These are phyloP conservation scores for Campoletis sonorensis DNA, from an alignment of 1,140 invertebrate species.

Conservation along the genomic window DNA sequence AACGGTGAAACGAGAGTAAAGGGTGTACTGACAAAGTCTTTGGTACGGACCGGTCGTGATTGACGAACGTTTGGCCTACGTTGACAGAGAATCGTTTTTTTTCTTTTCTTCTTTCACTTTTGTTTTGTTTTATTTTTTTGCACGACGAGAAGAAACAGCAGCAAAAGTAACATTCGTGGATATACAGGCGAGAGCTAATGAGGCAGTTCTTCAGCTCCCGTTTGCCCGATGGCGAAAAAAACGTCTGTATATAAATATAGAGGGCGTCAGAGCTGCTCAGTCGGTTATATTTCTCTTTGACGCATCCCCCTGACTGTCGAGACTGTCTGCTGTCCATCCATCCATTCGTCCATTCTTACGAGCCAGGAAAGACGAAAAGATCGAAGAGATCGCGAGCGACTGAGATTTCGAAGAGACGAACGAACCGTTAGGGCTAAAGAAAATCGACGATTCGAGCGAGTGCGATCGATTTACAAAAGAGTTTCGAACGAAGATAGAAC, in stretches of 20 bases:
- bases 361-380: conserved; percentile 40
- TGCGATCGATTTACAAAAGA: background rate
- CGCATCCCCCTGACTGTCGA: conserved; percentile 73
- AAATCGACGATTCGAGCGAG: conserved; percentile 8
- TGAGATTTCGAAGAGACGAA: conserved; percentile 8
- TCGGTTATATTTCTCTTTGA: conserved; percentile 77
- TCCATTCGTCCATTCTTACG: conserved; percentile 61
- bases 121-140: background rate
- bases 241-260: background rate
- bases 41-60: conserved; percentile 14
- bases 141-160: background rate
- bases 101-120: background rate
- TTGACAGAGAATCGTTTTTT: conserved; percentile 30
- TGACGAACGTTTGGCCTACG: conserved; percentile 37
- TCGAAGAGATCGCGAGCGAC: conserved; percentile 20
- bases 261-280: conserved; percentile 59
- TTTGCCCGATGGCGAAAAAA: conserved; percentile 2
- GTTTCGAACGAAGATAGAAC: no score
- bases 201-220: conserved; percentile 68
- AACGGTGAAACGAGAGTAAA: conserved; percentile 28
- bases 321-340: conserved; percentile 69
- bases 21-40: background rate
- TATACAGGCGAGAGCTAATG: conserved; percentile 72
- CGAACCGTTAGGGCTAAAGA: conserved; percentile 26
- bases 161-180: conserved; percentile 64